Evolutionary conservation across 2,797 vertebrate genomes (phyloP).

Genomic region (Tenualosa thibaudeaui): DNA sequence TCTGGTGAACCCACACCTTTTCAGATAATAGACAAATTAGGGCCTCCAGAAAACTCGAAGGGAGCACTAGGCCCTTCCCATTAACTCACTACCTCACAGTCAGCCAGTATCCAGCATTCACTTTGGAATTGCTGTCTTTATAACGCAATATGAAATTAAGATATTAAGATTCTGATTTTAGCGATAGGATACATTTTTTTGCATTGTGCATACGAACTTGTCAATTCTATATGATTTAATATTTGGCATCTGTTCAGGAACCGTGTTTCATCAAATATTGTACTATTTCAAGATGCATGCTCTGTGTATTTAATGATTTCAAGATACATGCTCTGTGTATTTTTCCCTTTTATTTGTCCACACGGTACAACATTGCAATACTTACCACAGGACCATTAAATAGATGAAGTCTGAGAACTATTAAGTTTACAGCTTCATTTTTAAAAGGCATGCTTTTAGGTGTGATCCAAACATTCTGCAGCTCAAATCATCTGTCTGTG

Average conservation of each 20-base stretch:
- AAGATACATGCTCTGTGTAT: background rate
- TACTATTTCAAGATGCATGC: too few relatives aligned
- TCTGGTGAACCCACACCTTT: background rate
- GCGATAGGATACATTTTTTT: too few relatives aligned
- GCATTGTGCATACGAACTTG: too few relatives aligned
- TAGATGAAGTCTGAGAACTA: background rate
- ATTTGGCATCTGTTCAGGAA: too few relatives aligned
- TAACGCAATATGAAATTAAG: background rate
- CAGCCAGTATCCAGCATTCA: background rate
- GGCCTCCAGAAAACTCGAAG: too few relatives aligned
- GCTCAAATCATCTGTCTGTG: background rate
- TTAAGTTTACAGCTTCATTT: background rate
- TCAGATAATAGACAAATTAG: background rate
- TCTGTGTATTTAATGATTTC: too few relatives aligned
- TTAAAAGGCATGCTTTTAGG: background rate
- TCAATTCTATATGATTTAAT: too few relatives aligned
- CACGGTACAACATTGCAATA: background rate
- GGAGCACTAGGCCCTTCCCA: too few relatives aligned
- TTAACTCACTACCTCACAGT: too few relatives aligned
- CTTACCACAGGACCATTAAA: background rate
- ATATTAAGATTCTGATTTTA: too few relatives aligned
- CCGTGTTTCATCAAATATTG: too few relatives aligned
- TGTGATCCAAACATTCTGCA: slow-evolving; percentile 4
- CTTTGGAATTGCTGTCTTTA: background rate
- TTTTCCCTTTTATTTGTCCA: background rate